phyloP scores from a whole-genome alignment of 2,113 vertebrate species.

The Pelmatolapia mariae region DNA sequence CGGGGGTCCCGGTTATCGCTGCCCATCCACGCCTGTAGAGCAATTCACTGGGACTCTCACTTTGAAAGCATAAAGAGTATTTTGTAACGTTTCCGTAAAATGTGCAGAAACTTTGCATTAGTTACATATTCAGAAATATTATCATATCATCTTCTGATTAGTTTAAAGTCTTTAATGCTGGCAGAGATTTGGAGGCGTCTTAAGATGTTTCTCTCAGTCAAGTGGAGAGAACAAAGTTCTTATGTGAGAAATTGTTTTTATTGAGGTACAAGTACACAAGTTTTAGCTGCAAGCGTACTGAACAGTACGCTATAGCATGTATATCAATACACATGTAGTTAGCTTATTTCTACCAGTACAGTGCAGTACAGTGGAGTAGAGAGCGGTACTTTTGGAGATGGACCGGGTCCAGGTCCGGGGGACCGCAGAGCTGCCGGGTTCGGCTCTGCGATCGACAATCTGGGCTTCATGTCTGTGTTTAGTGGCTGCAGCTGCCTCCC shows the following conservation, averaged over 20 bases:
- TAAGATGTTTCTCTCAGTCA: neutral
- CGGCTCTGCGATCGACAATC: neutral
- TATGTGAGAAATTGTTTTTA: neutral
- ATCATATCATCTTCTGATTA: neutral
- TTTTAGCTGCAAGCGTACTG: neutral
- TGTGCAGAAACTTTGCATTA: neutral
- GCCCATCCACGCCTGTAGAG: neutral
- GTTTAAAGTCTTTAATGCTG: neutral
- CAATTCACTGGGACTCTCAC: neutral
- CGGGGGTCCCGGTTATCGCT: neutral
- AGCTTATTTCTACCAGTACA: neutral
- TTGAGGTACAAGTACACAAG: neutral
- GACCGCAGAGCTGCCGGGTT: neutral
- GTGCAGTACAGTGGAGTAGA: neutral
- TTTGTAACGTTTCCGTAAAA: neutral
- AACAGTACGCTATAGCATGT: neutral
- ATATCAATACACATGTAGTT: neutral
- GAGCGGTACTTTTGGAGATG: neutral
- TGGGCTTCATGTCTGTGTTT: neutral
- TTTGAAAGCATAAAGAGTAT: neutral
- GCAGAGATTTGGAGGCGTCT: rapidly evolving
- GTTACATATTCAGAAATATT: neutral
- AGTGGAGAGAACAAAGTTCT: neutral
- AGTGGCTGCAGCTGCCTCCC: neutral
- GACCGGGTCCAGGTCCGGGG: neutral